These are phyloP conservation scores for Microchrysa polita DNA, from an alignment of 2,888 invertebrate species.

Conservation along the genomic window DNA sequence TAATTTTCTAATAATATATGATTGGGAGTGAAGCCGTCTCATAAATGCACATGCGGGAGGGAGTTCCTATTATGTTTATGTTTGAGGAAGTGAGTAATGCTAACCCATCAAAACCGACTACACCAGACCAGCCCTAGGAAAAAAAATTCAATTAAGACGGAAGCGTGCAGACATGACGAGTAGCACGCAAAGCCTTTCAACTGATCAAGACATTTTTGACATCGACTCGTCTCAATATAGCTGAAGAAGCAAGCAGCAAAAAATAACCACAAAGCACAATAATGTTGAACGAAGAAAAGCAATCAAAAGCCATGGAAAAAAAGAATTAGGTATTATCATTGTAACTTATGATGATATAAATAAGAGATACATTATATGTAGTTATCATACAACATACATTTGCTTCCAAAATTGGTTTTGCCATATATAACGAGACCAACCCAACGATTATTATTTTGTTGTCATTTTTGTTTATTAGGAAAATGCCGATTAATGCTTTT, in stretches of 20 bases:
- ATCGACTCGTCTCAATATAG: neutral
- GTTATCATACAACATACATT: too few relatives aligned
- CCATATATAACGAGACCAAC: neutral
- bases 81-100: neutral
- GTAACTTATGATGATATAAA: neutral
- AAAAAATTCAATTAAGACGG: constrained; percentile 47
- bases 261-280: neutral
- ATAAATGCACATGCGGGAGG: too few relatives aligned
- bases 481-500: constrained; percentile 19
- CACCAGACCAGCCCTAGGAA: neutral
- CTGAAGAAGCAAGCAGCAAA: neutral
- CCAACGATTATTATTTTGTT: constrained; percentile 24
- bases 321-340: constrained; percentile 28
- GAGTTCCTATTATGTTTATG: too few relatives aligned
- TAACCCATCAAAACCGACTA: neutral
- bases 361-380: too few relatives aligned
- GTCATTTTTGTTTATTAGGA: constrained; percentile 26
- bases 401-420: constrained; percentile 12
- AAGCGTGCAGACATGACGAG: constrained; percentile 26
- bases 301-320: neutral
- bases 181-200: constrained; percentile 45
- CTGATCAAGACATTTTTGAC: constrained; percentile 47
- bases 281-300: neutral
- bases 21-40: too few relatives aligned
- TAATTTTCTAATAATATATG: too few relatives aligned